Base-by-base conservation (phyloP, 1,140 invertebrate species). In the Cylas formicarius region DNA sequence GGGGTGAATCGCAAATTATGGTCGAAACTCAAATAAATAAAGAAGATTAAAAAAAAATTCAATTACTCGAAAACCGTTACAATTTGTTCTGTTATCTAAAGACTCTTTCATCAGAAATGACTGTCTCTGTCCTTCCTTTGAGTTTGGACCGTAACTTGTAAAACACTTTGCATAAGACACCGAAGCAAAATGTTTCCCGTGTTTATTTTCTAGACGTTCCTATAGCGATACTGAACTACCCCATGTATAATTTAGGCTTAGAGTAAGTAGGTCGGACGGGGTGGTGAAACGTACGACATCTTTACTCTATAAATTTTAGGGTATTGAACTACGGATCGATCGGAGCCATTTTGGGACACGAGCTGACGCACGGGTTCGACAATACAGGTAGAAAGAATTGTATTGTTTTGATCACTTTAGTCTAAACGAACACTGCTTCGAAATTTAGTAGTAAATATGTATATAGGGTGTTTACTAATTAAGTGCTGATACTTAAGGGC, bases 311-410 rank as follows among this genome's bases (percentile, higher is more conserved):
- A 13, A 24, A 34, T 57, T 55, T 18, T 61, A 88, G 84, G 48
- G 77, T 82, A 2, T 66, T 90, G 10, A 88, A 90, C 64, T 92
- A 90, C 61, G 90, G 86, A 1, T 79, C 84, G 0, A 75, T 90
- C 42, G 88, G 88, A 3, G 74, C 78, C 2, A 76, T 90, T 13
- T 66, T 90, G 33, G 87, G 86, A 1, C 88, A 92, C 61, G 87
- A 92, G 67, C 68, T 90, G 32, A 87, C 83, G 0, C 88, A 92
- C 64, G 87, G 83, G 6, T 90, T 90, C 62, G 87, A 90, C 61
- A 83, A 82, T 53, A 76, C 62, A 50, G 85, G 82, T 78, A 57
- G 66, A 53, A 13, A 20, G 4, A 43, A 8, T 11, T 33, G 1
- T 33, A 17, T n/a, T n/a, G n/a, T n/a, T n/a, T n/a, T n/a, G n/a